A percentile compares a stretch with the other conserved stretches of the same genome.
phyloP scores from a whole-genome alignment of 2,797 vertebrate genomes.

The Synaphobranchus kaupii region DNA sequence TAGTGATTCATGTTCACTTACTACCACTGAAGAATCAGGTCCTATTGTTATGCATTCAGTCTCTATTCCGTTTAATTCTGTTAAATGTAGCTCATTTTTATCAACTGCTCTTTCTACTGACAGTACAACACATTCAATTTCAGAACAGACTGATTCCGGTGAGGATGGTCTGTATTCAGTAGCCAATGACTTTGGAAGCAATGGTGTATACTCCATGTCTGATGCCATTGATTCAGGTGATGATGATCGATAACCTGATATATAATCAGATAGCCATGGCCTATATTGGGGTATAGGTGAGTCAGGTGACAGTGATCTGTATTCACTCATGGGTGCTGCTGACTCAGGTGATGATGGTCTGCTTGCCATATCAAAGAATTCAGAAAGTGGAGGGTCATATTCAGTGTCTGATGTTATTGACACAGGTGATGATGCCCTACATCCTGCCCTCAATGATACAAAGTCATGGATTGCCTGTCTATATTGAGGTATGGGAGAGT shows the following conservation, averaged over 20 bases:
- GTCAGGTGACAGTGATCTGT: constrained; percentile 53
- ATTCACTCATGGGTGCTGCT: constrained; percentile 42
- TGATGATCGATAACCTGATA: constrained; percentile 31
- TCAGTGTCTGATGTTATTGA: constrained; percentile 45
- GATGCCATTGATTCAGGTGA: constrained; percentile 49
- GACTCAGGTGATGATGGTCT: constrained; percentile 38
- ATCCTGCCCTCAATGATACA: constrained; percentile 10
- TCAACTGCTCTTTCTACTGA: constrained; percentile 14
- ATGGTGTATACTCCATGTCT: constrained; percentile 35
- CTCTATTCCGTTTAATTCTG: not conserved
- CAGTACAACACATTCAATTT: constrained; percentile 48
- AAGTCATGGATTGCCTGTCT: constrained; percentile 41
- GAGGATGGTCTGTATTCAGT: constrained; percentile 40
- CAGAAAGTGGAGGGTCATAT: constrained; percentile 40
- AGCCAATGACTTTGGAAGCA: constrained; percentile 32
- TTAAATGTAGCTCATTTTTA: not conserved
- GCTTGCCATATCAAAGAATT: constrained; percentile 26
- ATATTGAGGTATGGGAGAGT: constrained; percentile 53
- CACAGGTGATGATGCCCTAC: constrained; percentile 33
- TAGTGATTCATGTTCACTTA: not conserved
- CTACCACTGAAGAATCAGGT: constrained; percentile 48
- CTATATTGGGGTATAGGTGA: constrained; percentile 61
- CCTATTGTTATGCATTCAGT: constrained; percentile 38
- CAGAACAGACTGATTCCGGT: constrained; percentile 50
- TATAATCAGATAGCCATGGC: constrained; percentile 36